Percentiles rank a stretch among this genome's conserved stretches.
Conservation (phyloP, 2,113 vertebrate genomes). For the Mellivora capensis region DNA sequence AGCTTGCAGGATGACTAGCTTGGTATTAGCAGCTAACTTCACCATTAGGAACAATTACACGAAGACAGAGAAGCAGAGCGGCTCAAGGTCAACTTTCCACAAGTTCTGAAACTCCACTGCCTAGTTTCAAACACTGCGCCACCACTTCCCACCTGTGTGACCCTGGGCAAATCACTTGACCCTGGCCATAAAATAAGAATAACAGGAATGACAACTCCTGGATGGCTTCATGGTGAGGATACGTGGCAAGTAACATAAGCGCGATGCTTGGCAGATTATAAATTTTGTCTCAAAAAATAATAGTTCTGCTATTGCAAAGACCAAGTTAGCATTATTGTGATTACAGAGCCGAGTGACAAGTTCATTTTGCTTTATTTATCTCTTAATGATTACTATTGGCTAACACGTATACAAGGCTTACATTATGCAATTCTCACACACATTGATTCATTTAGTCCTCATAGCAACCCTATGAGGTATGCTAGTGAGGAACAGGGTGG, state of each 20-base stretch:
- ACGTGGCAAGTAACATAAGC: background rate
- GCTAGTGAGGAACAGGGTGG: background rate
- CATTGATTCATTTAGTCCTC: background rate
- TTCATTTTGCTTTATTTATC: slow-evolving; percentile 35
- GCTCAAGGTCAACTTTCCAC: background rate
- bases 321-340: background rate
- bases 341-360: background rate
- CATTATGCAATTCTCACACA: background rate
- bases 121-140: background rate
- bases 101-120: background rate
- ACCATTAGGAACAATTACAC: background rate
- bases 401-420: background rate
- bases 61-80: background rate
- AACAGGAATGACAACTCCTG: background rate
- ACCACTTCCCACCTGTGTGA: background rate
- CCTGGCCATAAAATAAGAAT: background rate
- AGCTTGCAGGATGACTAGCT: background rate
- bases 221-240: background rate
- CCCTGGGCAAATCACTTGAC: background rate
- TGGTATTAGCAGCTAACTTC: background rate
- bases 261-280: background rate
- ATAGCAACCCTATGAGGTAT: background rate
- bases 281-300: background rate
- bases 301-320: background rate
- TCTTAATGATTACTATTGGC: background rate